phyloP scores from a whole-genome alignment of 2,888 invertebrate species.

The Amiota communis region DNA sequence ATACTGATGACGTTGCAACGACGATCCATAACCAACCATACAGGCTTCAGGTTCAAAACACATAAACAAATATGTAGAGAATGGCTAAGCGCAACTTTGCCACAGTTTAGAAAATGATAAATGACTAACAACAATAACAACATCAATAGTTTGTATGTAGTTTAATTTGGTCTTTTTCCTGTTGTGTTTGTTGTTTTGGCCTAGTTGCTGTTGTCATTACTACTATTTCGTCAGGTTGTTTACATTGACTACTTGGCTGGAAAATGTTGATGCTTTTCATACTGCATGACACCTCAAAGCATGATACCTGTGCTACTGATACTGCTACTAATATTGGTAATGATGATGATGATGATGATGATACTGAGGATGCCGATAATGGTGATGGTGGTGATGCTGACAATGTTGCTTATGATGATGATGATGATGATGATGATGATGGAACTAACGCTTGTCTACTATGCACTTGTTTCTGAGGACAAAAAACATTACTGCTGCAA shows the following conservation, averaged over 20 bases:
- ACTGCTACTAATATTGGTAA: background rate
- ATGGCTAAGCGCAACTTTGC: background rate
- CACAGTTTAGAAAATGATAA: constrained; percentile 25
- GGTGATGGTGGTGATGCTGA: too few species aligned
- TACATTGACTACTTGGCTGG: constrained; percentile 7
- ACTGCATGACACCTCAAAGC: too few species aligned
- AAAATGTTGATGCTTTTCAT: background rate
- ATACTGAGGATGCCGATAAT: too few species aligned
- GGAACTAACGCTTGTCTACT: background rate
- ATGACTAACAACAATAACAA: constrained; percentile 15
- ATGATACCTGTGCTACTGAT: background rate
- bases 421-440: background rate
- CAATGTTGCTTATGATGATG: too few species aligned
- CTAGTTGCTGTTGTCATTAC: background rate
- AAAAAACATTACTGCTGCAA: background rate
- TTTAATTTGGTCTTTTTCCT: background rate
- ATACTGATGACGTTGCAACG: constrained; percentile 6
- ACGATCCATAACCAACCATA: background rate
- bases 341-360: background rate
- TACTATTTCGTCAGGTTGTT: background rate
- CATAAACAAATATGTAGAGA: background rate
- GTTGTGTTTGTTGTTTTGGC: background rate
- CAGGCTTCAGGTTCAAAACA: background rate
- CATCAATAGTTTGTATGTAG: constrained; percentile 7
- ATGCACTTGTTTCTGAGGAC: too few species aligned